These are phyloP conservation scores for Pelodiscus sinensis DNA, from an alignment of 2,113 vertebrate genomes.

Conservation along the genomic window DNA sequence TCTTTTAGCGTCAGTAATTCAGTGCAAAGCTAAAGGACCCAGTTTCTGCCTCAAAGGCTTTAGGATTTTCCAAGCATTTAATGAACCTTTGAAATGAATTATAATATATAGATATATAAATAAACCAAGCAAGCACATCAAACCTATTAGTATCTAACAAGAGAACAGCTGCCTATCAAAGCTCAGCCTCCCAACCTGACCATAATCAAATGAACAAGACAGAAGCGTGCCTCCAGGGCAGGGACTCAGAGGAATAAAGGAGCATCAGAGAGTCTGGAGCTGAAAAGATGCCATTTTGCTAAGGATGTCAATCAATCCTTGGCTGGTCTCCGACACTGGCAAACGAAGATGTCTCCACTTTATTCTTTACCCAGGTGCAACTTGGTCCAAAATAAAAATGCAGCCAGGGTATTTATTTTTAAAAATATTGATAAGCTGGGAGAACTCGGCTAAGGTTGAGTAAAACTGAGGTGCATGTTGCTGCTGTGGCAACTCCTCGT, in stretches of 20 bases:
- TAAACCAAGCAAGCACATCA: neutral
- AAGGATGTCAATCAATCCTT: slow-evolving; percentile 24
- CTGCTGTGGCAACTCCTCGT: neutral
- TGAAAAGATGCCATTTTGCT: slow-evolving; percentile 42
- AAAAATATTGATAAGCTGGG: neutral
- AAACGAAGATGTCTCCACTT: neutral
- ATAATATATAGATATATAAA: neutral
- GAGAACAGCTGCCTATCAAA: slow-evolving; percentile 50
- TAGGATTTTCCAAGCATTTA: neutral
- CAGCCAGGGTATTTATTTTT: fast-evolving
- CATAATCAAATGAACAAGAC: slow-evolving; percentile 51
- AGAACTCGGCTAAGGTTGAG: neutral
- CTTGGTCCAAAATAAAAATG: neutral
- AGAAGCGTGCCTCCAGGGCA: neutral
- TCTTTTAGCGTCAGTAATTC: neutral
- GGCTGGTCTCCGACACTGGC: fast-evolving
- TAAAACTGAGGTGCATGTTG: neutral
- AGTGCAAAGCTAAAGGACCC: neutral
- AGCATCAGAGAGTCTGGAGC: neutral
- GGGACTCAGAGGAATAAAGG: neutral
- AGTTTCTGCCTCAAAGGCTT: neutral
- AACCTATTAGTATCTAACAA: slow-evolving; percentile 30
- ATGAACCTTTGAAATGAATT: fast-evolving
- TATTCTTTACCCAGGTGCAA: neutral
- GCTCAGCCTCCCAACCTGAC: slow-evolving; percentile 30